Base-by-base conservation (phyloP, 2,888 invertebrate genomes). In the Theodoxus fluviatilis region DNA sequence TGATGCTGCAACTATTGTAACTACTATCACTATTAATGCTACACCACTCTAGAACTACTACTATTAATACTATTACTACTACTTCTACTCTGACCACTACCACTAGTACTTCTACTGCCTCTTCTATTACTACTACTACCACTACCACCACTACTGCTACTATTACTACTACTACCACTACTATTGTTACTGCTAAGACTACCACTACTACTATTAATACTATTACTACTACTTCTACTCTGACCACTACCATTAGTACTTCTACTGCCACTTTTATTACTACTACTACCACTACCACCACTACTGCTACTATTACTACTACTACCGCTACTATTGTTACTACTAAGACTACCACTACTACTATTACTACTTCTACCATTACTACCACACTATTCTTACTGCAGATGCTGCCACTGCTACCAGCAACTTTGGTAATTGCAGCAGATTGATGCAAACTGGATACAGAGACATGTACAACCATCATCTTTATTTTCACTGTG, bases 61-160 rank as follows among this genome's bases (percentile, higher is more conserved):
- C 66, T 66, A 25, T 49, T 66, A 25, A 25, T 40, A 7, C 66
- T 43, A 28, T 12, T 66, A 9, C 47, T 43, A 9, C 67, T 37
- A 12, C 35, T 33, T 28, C 37, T 33, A 35, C 33, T 38, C 7
- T 38, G 12, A 35, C 9, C 9, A 12, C 38, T 37, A 25, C 31
- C 18, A 18, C 7, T 47, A 9, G 28, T 22, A 25, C 15, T 49
- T 33, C 31, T 18, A 71, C 71, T 7, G 68, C 71, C 0, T 55
- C 65, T 9, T 64, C 71, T 15, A 71, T 59, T 52, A 35, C 67
- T 67, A 67, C 67, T 52, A 67, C 67, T 67, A 52, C 67, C 55
- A 52, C 55, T 52, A 22, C 67, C 55, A 52, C 52, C 37, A 35
- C 67, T 68, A 49, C 40, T 68, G 40, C 49, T 68, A 31, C 31